phyloP scores from a whole-genome alignment of 1,140 invertebrate species.

The Orchestia grillus region DNA sequence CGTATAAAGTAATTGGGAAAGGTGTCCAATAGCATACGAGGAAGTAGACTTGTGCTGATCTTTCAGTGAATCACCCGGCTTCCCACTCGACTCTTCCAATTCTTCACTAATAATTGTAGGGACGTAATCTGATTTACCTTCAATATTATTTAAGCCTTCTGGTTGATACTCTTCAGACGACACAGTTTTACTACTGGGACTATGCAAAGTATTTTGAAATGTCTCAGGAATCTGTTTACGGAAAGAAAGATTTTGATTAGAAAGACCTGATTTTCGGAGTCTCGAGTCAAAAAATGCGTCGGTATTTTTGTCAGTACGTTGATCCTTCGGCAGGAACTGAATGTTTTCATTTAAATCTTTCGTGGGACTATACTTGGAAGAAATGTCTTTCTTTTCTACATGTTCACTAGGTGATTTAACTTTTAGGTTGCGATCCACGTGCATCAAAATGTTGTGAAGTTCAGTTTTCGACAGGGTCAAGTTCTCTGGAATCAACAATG shows the following conservation, averaged over 20 bases:
- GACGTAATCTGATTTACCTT: not conserved
- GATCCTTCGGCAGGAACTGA: not conserved
- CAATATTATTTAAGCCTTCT: not conserved
- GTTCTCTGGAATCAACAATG: not conserved
- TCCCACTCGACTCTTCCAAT: slow-evolving; percentile 16
- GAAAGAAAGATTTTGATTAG: slow-evolving; percentile 2
- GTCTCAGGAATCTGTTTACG: not conserved
- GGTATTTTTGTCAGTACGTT: not conserved
- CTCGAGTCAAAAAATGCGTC: not conserved
- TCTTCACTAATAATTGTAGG: slow-evolving; percentile 23
- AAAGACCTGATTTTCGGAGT: not conserved
- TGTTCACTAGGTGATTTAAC: not conserved
- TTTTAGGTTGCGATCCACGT: not conserved
- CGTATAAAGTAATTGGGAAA: not conserved
- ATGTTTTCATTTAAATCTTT: slow-evolving; percentile 47
- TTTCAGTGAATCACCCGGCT: not conserved
- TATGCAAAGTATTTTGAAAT: not conserved
- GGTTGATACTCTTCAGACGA: not conserved
- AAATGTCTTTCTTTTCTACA: not conserved
- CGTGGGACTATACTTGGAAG: not conserved
- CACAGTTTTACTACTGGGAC: too few species aligned
- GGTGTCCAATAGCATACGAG: not conserved
- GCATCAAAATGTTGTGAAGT: slow-evolving; percentile 20
- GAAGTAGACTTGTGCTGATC: not conserved
- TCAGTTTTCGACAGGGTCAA: not conserved